Conservation (phyloP, 1,140 invertebrate species). For the Drosophila bifasciata region DNA sequence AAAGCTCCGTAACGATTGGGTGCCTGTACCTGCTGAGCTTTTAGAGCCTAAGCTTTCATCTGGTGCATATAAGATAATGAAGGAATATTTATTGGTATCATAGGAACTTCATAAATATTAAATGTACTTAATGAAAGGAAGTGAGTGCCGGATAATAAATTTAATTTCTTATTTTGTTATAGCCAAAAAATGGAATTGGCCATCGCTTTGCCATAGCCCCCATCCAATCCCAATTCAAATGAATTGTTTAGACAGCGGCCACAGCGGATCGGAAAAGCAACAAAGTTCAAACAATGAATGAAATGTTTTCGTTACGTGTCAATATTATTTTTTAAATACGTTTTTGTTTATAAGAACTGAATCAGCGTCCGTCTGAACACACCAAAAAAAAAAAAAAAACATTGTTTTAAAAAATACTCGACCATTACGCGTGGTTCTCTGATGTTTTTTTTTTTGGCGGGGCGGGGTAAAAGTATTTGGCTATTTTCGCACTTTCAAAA, state of each 20-base stretch:
- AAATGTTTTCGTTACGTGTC: constrained; percentile 77
- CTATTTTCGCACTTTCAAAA: constrained; percentile 59
- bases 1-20: constrained; percentile 19
- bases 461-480: constrained; percentile 4
- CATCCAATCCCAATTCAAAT: constrained; percentile 41
- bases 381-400: no score
- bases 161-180: constrained; percentile 6
- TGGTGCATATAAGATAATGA: neutral
- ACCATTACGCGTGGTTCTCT: constrained; percentile 31
- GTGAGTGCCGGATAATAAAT: constrained; percentile 16
- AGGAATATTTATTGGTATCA: neutral
- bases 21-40: constrained; percentile 33
- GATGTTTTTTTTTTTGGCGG: constrained; percentile 1
- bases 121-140: constrained; percentile 21
- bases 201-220: constrained; percentile 36
- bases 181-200: constrained; percentile 23
- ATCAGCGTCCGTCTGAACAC: constrained; percentile 50
- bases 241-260: constrained; percentile 46
- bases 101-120: constrained; percentile 3
- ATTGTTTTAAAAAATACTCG: constrained; percentile 75
- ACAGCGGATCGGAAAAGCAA: constrained; percentile 15
- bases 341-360: constrained; percentile 72
- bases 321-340: constrained; percentile 69
- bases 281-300: constrained; percentile 72
- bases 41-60: neutral